phyloP scores from a whole-genome alignment of 2,797 vertebrate species.

The Gobionotothen gibberifrons region DNA sequence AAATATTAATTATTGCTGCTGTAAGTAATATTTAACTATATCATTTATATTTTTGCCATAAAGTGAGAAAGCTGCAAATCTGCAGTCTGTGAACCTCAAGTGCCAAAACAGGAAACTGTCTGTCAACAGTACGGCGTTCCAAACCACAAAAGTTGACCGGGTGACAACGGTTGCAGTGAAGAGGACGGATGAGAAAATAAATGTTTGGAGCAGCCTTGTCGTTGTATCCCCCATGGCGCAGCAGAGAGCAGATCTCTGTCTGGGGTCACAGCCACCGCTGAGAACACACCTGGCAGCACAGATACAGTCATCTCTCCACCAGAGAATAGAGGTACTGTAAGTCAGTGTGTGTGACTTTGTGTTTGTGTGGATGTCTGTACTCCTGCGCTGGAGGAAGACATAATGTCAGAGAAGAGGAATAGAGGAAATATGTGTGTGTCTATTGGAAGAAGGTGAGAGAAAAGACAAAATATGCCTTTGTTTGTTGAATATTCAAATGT shows the following conservation, averaged over 20 bases:
- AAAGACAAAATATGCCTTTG: conserved; percentile 24
- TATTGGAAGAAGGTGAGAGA: conserved; percentile 49
- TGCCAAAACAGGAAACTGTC: conserved; percentile 10
- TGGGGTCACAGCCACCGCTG: conserved; percentile 73
- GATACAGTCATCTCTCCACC: conserved; percentile 63
- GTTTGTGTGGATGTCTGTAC: conserved; percentile 9
- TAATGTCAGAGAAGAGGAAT: conserved; percentile 33
- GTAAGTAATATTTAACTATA: background rate
- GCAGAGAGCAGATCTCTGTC: conserved; percentile 69
- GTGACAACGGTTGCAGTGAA: conserved; percentile 45
- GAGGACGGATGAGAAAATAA: conserved; percentile 68
- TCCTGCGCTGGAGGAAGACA: conserved; percentile 8
- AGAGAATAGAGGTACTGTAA: conserved; percentile 22
- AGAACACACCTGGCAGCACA: conserved; percentile 74
- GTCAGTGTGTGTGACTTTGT: conserved; percentile 26
- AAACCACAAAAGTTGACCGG: conserved; percentile 47
- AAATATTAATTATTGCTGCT: background rate
- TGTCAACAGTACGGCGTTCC: conserved; percentile 28
- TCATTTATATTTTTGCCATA: background rate
- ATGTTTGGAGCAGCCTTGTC: conserved; percentile 66
- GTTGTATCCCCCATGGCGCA: conserved; percentile 60
- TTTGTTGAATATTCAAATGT: conserved; percentile 46
- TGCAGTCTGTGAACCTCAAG: conserved; percentile 7
- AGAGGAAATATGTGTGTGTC: conserved; percentile 44
- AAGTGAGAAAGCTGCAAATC: background rate